Evolutionary conservation across 2,113 vertebrate species (phyloP).

Genomic region (Psilopogon haemacephalus): DNA sequence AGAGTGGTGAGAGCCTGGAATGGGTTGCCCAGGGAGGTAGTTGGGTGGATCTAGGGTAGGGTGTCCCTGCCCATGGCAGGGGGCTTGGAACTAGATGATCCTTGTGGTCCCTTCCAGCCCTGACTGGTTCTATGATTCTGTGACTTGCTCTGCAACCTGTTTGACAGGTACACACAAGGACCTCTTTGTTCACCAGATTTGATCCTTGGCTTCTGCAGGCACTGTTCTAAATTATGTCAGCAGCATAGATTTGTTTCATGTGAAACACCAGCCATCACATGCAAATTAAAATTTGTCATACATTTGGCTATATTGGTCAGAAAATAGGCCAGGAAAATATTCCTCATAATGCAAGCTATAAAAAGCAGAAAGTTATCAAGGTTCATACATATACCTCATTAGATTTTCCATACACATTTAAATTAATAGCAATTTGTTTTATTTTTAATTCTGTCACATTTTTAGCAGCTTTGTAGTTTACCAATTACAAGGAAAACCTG

Average conservation of each 20-base stretch:
- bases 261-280: background rate
- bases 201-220: background rate
- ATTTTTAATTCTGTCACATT: background rate
- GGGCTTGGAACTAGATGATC: too few species aligned
- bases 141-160: background rate
- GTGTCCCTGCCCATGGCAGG: too few species aligned
- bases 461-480: background rate
- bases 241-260: background rate
- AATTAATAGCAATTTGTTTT: background rate
- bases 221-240: background rate
- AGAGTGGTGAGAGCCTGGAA: too few species aligned
- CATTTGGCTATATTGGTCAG: background rate
- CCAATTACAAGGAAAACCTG: background rate
- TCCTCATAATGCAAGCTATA: background rate
- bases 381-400: background rate
- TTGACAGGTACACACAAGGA: background rate
- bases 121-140: too few species aligned
- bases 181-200: accelerated
- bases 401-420: background rate
- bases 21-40: too few species aligned
- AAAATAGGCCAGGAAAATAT: background rate
- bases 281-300: background rate
- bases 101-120: too few species aligned
- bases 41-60: too few species aligned
- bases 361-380: background rate